A percentile compares a stretch with the other conserved stretches of the same genome.
Evolutionary conservation across 2,888 invertebrate genomes (phyloP).

Genomic region (Argynnis bischoffii): DNA sequence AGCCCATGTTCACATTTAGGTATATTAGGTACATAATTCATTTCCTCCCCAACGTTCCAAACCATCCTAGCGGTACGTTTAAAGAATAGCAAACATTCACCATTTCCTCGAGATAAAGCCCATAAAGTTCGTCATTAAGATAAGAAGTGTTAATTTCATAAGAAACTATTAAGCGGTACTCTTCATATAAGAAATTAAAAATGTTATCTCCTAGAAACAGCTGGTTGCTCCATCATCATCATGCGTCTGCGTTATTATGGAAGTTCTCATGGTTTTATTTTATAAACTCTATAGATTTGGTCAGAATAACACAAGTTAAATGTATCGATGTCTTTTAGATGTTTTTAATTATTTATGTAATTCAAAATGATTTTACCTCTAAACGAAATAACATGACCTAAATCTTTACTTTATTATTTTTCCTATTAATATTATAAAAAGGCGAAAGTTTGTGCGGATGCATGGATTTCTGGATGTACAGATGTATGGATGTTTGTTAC

Average conservation of each 20-base stretch:
- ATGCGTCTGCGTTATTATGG: slow-evolving; percentile 26
- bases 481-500: no score
- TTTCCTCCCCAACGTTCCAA: neutral
- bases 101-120: slow-evolving; percentile 63
- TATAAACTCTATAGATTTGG: neutral
- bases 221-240: slow-evolving; percentile 38
- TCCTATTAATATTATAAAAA: no score
- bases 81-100: slow-evolving; percentile 60
- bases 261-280: slow-evolving; percentile 4
- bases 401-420: neutral
- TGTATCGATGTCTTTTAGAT: neutral
- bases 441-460: no score
- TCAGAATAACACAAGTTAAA: neutral
- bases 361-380: neutral
- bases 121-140: slow-evolving; percentile 62
- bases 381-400: neutral
- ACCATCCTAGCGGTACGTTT: slow-evolving; percentile 42
- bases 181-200: slow-evolving; percentile 53
- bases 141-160: slow-evolving; percentile 68
- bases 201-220: slow-evolving; percentile 46
- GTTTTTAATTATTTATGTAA: neutral
- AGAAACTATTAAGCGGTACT: slow-evolving; percentile 57
- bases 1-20: neutral
- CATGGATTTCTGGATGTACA: no score
- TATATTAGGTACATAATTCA: slow-evolving; percentile 4